A percentile compares a stretch with the other conserved stretches of the same genome.
Conservation (phyloP, 2,113 vertebrate species). For the Axis porcinus region DNA sequence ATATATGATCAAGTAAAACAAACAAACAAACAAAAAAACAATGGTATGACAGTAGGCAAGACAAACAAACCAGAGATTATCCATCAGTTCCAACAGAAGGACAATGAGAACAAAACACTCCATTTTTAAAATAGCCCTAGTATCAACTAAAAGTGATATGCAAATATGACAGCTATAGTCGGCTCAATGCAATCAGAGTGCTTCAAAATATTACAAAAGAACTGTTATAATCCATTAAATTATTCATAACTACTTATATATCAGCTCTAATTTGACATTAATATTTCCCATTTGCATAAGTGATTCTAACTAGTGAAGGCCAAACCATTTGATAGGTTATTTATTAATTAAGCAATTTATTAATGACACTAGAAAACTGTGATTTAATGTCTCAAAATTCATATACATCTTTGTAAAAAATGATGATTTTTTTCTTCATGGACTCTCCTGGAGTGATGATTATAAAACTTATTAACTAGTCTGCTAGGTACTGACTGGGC, state of each 20-base stretch:
- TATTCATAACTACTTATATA: constrained; percentile 37
- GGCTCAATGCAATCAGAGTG: not conserved
- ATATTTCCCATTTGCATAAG: constrained; percentile 51
- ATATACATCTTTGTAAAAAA: constrained; percentile 29
- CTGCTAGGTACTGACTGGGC: not conserved
- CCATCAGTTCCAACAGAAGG: not conserved
- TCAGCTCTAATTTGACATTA: constrained; percentile 44
- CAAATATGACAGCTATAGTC: constrained; percentile 35
- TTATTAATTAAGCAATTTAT: constrained; percentile 66
- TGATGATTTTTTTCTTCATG: not conserved
- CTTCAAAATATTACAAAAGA: constrained; percentile 53
- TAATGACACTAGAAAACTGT: constrained; percentile 19
- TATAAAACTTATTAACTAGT: not conserved
- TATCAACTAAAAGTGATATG: constrained; percentile 42
- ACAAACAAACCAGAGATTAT: not conserved
- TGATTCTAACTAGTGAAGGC: constrained; percentile 38
- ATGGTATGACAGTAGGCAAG: constrained; percentile 9
- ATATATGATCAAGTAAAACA: not conserved
- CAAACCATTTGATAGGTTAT: constrained; percentile 52
- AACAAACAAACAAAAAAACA: not conserved
- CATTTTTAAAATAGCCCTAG: not conserved
- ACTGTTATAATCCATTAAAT: constrained; percentile 30
- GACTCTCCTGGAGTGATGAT: not conserved
- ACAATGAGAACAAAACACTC: not conserved
- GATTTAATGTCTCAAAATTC: constrained; percentile 34